Evolutionary conservation across 2,797 vertebrate species (phyloP), one percentile per base, ranked within the genome.

Genomic region (Myotis findleyi): DNA sequence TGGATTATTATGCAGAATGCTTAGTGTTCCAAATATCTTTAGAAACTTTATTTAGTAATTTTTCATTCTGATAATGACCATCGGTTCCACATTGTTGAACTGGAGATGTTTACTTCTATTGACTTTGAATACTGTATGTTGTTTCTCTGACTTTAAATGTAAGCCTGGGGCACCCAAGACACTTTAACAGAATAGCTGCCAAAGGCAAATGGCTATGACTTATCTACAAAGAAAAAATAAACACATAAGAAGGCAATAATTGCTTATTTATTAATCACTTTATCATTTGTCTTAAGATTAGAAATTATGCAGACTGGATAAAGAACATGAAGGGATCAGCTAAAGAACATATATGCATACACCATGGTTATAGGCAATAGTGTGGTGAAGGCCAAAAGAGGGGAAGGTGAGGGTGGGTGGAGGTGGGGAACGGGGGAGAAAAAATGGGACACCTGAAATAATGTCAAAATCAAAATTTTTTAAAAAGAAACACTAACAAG

Each of bases 61-160:
- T 95, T 94, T 94, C 81, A 95, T 82, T 86, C 64, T 66, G 51
- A 90, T 96, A 94, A 96, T 88, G 92, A 95, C 71, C 66, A 89
- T 87, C 47, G 68, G 90, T 96, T 96, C 71, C 93, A 97, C 82
- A 23, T 69, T 95, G 55, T 84, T 96, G 71, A 92, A 89, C 53
- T 83, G 6, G 62, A 95, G 77, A 88, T 89, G 9, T 49, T 97
- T 55, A 77, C 20, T 93, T 87, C 77, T 92, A 55, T 7, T 72
- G 69, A 80, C 69, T 92, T 92, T 73, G 72, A 95, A 92, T 80
- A 83, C 49, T 88, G 57, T 30, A 73, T 87, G 12, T 95, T 96
- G 51, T 95, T 93, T 62, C n/a, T 93, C 7, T 95, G 76, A 94
- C 89, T 85, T 64, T 95, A 97, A 96, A 69, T 49, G 16, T 11